Conservation (phyloP, 2,797 vertebrate genomes). For the Brachyalestes nurse region DNA sequence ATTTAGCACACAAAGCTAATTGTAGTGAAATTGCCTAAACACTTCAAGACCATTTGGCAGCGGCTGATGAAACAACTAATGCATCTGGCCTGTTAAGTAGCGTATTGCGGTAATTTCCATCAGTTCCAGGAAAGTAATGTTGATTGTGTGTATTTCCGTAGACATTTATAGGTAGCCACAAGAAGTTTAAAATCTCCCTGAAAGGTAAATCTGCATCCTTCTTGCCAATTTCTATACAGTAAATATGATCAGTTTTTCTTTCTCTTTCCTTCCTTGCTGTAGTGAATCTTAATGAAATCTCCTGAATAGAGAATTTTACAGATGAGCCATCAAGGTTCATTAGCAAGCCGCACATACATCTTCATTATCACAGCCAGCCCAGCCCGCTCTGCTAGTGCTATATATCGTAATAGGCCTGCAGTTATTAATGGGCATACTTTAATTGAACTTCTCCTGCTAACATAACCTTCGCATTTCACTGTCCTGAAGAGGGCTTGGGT, state of each 20-base stretch:
- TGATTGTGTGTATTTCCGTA: background rate
- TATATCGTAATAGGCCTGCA: background rate
- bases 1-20: conserved; percentile 12
- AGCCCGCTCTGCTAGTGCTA: background rate
- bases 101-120: conserved; percentile 1
- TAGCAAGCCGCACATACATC: conserved; percentile 20
- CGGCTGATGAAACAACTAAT: background rate
- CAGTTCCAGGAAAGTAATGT: background rate
- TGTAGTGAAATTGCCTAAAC: background rate
- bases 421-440: conserved; percentile 32
- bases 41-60: background rate
- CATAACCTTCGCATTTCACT: background rate
- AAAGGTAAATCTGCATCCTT: background rate
- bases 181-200: background rate
- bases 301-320: conserved; percentile 33
- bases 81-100: background rate
- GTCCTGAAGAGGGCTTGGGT: background rate
- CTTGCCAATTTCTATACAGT: background rate
- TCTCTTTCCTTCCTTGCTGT: background rate
- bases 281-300: conserved; percentile 28
- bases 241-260: background rate
- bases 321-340: conserved; percentile 42
- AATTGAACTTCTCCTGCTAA: conserved; percentile 20
- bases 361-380: conserved; percentile 35
- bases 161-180: background rate